These are phyloP conservation scores for Aelia acuminata DNA, from an alignment of 2,888 invertebrate genomes.

Conservation along the genomic window DNA sequence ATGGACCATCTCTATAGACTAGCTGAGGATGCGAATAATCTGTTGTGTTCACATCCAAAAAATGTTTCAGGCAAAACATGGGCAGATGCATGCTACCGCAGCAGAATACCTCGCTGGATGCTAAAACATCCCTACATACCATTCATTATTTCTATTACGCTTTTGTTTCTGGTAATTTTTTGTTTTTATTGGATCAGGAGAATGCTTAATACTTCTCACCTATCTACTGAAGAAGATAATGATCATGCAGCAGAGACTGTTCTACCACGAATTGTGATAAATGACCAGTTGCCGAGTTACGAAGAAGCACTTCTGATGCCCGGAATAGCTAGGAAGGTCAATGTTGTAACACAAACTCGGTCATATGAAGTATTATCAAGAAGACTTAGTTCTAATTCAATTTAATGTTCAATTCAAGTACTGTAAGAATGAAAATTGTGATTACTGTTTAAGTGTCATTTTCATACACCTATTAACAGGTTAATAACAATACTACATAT, in stretches of 20 bases:
- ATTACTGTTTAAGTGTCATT: neutral
- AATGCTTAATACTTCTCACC: slow-evolving; percentile 25
- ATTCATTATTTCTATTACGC: slow-evolving; percentile 36
- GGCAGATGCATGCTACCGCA: slow-evolving; percentile 52
- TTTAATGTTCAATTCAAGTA: neutral
- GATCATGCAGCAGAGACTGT: neutral
- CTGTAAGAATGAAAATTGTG: neutral
- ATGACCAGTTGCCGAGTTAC: slow-evolving; percentile 50
- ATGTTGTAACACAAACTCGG: slow-evolving; percentile 53
- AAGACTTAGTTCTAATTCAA: slow-evolving; percentile 57
- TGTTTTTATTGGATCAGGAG: slow-evolving; percentile 53
- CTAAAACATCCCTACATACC: slow-evolving; percentile 54
- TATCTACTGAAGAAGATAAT: neutral
- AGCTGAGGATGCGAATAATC: slow-evolving; percentile 15
- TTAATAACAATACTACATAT: neutral
- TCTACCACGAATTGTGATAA: neutral
- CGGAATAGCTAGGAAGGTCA: slow-evolving; percentile 32
- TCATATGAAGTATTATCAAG: slow-evolving; percentile 56
- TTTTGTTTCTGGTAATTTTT: slow-evolving; percentile 48
- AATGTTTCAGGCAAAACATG: slow-evolving; percentile 52
- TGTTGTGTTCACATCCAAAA: slow-evolving; percentile 51
- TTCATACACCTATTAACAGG: neutral
- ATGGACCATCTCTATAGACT: slow-evolving; percentile 49
- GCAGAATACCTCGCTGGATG: slow-evolving; percentile 55
- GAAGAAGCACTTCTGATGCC: slow-evolving; percentile 59